Evolutionary conservation across 2,113 vertebrate genomes (phyloP).

Genomic region (Promerops cafer): DNA sequence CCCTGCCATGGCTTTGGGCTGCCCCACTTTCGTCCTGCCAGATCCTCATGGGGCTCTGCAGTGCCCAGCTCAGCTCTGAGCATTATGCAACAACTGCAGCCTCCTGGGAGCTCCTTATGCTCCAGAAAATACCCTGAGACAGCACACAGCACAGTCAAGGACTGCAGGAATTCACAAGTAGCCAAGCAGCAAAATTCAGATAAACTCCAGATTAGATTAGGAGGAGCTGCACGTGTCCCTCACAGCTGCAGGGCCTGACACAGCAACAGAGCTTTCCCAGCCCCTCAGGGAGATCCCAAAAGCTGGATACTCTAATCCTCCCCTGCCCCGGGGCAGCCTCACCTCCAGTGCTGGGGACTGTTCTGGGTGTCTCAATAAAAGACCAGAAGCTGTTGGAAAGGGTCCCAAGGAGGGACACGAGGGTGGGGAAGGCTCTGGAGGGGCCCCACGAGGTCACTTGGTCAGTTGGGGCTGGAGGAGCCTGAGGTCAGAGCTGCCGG

Average conservation of each 20-base stretch:
- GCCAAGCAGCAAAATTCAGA: neutral
- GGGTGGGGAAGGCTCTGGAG: neutral
- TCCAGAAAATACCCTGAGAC: neutral
- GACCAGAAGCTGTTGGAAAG: neutral
- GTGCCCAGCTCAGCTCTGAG: neutral
- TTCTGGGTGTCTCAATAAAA: fast-evolving
- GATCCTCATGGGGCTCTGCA: neutral
- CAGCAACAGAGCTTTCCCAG: neutral
- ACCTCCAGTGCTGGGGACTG: neutral
- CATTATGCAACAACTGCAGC: neutral
- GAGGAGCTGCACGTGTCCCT: neutral
- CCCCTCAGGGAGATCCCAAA: neutral
- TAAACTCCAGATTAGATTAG: neutral
- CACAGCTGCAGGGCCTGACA: neutral
- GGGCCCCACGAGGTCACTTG: neutral
- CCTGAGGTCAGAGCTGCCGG: neutral
- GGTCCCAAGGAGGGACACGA: neutral
- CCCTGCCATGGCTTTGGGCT: neutral
- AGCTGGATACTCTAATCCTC: neutral
- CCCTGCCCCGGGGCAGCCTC: neutral
- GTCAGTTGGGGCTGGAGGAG: neutral
- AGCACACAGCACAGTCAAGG: neutral
- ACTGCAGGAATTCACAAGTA: neutral
- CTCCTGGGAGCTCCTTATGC: neutral
- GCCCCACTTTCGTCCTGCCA: neutral